Percentiles rank a stretch among this genome's conserved stretches.
phyloP scores from a whole-genome alignment of 2,888 invertebrate genomes.

The Drosophila pseudotakahashii region DNA sequence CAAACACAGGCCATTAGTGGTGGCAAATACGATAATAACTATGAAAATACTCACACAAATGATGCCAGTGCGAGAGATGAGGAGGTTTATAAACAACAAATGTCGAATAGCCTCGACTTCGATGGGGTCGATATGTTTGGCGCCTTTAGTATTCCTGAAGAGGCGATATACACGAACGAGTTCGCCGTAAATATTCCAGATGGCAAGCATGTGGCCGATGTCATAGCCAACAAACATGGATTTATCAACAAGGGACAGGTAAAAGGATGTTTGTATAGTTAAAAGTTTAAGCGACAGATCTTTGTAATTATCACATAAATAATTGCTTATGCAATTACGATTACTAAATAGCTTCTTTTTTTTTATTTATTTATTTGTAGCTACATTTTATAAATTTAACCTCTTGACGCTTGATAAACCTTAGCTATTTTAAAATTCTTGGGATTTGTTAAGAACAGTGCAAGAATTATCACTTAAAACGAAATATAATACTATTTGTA shows the following conservation, averaged over 20 bases:
- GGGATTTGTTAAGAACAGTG: too few relatives aligned
- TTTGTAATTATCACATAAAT: too few relatives aligned
- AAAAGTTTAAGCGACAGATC: background rate
- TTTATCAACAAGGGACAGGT: conserved; percentile 96
- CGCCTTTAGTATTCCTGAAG: conserved; percentile 74
- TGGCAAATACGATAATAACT: conserved; percentile 20
- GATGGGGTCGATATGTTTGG: conserved; percentile 65
- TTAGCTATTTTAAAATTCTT: too few relatives aligned
- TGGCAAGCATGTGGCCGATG: conserved; percentile 89
- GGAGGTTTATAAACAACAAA: conserved; percentile 29
- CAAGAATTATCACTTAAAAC: too few relatives aligned
- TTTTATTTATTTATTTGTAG: too few relatives aligned
- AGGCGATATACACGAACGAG: conserved; percentile 89
- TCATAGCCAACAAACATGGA: conserved; percentile 92
- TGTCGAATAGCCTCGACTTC: conserved; percentile 52
- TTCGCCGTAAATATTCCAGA: conserved; percentile 94
- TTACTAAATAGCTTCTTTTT: too few relatives aligned
- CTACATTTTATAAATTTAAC: too few relatives aligned
- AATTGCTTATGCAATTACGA: too few relatives aligned
- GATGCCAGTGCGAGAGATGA: conserved; percentile 23
- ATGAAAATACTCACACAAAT: conserved; percentile 41
- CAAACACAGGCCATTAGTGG: conserved; percentile 31
- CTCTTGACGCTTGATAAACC: too few relatives aligned
- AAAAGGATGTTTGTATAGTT: background rate
- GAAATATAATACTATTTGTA: too few relatives aligned